Evolutionary conservation across 2,888 invertebrate genomes (phyloP).

Genomic region (Eueremaeus valkanovi): DNA sequence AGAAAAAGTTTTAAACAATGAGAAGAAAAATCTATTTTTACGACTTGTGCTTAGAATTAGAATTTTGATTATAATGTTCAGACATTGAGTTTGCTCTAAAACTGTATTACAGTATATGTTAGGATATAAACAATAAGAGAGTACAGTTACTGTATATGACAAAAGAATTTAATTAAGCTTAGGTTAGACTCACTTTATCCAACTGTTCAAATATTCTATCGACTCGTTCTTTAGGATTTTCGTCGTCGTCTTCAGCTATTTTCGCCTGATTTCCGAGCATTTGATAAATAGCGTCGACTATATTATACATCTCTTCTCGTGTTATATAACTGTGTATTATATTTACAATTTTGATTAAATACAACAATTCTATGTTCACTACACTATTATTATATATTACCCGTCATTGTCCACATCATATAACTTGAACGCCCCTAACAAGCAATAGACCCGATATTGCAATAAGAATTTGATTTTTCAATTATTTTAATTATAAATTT

Average conservation of each 20-base stretch:
- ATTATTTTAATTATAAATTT: too few species aligned
- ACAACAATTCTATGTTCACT: too few species aligned
- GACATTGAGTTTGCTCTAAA: neutral
- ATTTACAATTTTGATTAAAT: too few species aligned
- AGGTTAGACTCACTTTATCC: constrained; percentile 65
- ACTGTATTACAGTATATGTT: too few species aligned
- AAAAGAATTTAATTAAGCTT: neutral
- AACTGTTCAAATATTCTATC: constrained; percentile 98
- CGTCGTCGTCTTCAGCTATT: constrained; percentile 50
- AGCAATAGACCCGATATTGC: too few species aligned
- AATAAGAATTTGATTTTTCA: too few species aligned
- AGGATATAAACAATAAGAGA: neutral
- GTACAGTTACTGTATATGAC: too few species aligned
- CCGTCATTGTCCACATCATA: constrained; percentile 57
- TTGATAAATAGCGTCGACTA: constrained; percentile 57
- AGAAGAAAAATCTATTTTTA: too few species aligned
- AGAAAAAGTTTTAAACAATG: too few species aligned
- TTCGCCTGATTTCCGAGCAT: constrained; percentile 55
- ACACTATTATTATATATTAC: neutral
- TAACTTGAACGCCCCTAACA: constrained; percentile 55
- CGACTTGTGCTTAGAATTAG: too few species aligned
- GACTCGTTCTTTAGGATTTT: constrained; percentile 72
- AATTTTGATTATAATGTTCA: too few species aligned
- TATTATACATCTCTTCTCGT: constrained; percentile 55
- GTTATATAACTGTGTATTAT: constrained; percentile 53